Base-by-base conservation (phyloP, 2,113 vertebrate genomes). In the Charina bottae region DNA sequence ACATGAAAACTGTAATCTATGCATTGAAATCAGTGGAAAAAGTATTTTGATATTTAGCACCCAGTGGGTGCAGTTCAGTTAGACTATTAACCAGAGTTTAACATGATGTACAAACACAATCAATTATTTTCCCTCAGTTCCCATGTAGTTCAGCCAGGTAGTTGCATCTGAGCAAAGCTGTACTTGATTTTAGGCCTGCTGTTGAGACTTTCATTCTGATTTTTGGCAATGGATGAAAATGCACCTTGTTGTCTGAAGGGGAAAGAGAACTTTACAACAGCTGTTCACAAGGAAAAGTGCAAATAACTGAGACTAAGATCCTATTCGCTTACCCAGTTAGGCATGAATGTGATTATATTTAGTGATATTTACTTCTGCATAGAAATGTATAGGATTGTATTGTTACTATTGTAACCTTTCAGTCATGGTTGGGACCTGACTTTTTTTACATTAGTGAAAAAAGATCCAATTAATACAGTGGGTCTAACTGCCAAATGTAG, bases 371-470 rank as follows among this genome's bases (percentile, higher is more conserved):
- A 53, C 23, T 64, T n/a, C 49, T 68, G 87, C 28, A 49, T n/a
- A 89, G 26, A n/a, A 28, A 68, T 68, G 24, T 21, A 54, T 53
- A 33, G 28, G 17, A 72, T 55, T 72, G 62, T 19, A 68, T 2
- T 89, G 15, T 8, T 58, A 42, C 8, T 90, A 17, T n/a, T 11
- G n/a, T 55, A 68, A 55, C 37, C 17, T 78, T 78, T 37, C 33
- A 42, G 33, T 42, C 33, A 42, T 78, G 33, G 17, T 42, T 37
- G 33, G 68, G 68, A 78, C 68, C 68, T 33, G 33, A 78, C 33
- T 37, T 78, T 78, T 42, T 68, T 88, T 26, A 87, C 9, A 90
- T 54, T 91, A 91, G 56, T 6, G 0, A 49, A 64, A 94, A 58
- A 10, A 90, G 89, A 92, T 2, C 42, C 53, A 90, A 11, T 92